Base-by-base conservation (phyloP, 2,888 invertebrate genomes). In the Acronicta aceris region DNA sequence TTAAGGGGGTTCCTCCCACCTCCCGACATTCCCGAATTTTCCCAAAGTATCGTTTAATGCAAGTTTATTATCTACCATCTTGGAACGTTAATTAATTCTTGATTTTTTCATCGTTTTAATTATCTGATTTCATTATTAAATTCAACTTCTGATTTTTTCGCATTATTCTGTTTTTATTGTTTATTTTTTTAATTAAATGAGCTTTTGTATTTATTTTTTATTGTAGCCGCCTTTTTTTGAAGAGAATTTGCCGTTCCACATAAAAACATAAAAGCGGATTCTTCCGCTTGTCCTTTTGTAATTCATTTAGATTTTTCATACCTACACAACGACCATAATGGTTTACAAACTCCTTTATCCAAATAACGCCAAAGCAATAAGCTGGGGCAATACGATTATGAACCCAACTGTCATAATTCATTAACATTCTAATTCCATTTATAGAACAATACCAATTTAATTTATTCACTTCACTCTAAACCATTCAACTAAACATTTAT, bases 11-110 rank as follows among this genome's bases (percentile, higher is more conserved):
- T 0, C 80, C 84, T 79, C 80, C 83, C 54, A 53, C 71, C 67
- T 9, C 50, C 74, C 71, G 79, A 74, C 88, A 86, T 89, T 89
- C 89, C 89, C 91, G 85, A 92, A 91, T 90, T 90, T 88, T 87
- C 90, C 88, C 84, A 89, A 90, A 93, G 93, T 94, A 93, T 91
- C 92, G 89, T 88, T 91, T 91, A 90, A 92, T 92, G 88, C 89
- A 91, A 90, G 88, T 93, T 93, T 92, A 92, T 93, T 93, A 93
- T 93, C 92, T 89, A 78, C 84, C 86, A 86, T 85, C 86, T 87
- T 82, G 89, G 85, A 85, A 77, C 85, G 85, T 89, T 92, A 90
- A 92, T 93, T 93, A 89, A 90, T 92, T 87, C 81, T 87, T 87
- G 84, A 81, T 79, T 81, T 82, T 78, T 77, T 72, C 53, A 53